Conservation (phyloP, 2,797 vertebrate species). For the Delichon dasypus region DNA sequence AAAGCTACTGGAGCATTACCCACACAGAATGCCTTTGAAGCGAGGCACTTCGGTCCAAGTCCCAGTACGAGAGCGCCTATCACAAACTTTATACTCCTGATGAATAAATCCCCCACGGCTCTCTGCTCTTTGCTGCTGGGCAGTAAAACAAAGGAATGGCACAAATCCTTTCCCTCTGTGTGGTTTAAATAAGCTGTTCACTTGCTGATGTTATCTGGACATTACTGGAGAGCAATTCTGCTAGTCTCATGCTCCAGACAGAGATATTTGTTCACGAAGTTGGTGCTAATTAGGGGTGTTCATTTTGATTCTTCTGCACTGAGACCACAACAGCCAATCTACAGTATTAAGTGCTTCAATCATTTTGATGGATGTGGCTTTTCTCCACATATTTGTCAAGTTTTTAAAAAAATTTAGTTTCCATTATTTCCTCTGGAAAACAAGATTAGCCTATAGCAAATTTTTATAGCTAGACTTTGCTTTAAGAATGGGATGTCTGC, state of each 20-base stretch:
- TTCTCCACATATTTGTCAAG: not conserved
- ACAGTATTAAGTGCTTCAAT: not conserved
- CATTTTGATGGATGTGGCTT: not conserved
- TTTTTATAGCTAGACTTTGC: not conserved
- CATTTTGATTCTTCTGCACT: not conserved
- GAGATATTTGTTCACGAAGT: not conserved
- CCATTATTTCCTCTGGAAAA: not conserved
- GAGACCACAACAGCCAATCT: not conserved
- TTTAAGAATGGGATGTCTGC: not conserved
- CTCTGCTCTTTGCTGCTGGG: not conserved
- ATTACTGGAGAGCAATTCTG: not conserved
- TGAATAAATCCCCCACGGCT: accelerated
- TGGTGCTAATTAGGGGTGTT: not conserved
- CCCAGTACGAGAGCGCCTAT: accelerated
- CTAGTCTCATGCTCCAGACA: not conserved
- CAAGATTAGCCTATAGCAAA: not conserved
- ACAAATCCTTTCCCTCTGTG: not conserved
- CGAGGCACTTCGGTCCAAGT: not conserved
- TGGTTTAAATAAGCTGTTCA: not conserved
- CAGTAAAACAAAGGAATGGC: not conserved
- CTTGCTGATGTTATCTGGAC: not conserved
- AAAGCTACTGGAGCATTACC: not conserved
- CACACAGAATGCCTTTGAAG: not conserved
- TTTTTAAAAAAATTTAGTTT: not conserved
- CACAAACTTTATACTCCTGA: not conserved